Percentiles rank a stretch among this genome's conserved stretches.
These are phyloP conservation scores for Stictonetta naevosa DNA, from an alignment of 2,113 vertebrate genomes.

Conservation along the genomic window DNA sequence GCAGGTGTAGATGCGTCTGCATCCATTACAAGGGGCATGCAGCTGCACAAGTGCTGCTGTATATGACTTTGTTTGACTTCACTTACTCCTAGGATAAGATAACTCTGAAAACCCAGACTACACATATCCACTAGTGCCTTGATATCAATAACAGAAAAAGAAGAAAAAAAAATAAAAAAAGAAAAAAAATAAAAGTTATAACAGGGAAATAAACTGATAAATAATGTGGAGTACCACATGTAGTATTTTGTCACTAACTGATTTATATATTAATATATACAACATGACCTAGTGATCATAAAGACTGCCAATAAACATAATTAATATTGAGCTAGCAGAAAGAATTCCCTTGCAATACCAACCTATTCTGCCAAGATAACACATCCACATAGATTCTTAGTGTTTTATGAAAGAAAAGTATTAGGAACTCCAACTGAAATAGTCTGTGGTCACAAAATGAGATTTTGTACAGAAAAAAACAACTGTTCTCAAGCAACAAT, in stretches of 20 bases:
- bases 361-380: background rate
- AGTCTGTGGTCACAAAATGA: background rate
- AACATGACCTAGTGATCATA: background rate
- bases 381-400: rapidly evolving
- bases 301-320: background rate
- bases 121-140: background rate
- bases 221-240: background rate
- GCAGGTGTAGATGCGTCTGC: rapidly evolving
- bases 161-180: background rate
- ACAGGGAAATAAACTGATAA: background rate
- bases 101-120: background rate
- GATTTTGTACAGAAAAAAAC: background rate
- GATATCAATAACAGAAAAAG: background rate
- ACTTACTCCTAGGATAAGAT: background rate
- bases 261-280: background rate
- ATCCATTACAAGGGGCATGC: background rate
- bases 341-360: background rate
- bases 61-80: rapidly evolving
- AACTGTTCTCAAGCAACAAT: background rate
- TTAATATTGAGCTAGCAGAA: background rate
- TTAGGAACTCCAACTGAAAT: background rate
- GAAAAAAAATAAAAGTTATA: background rate
- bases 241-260: background rate
- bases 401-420: background rate
- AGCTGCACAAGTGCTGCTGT: background rate